Conservation (phyloP, 2,113 vertebrate species). For the Gulo gulo region DNA sequence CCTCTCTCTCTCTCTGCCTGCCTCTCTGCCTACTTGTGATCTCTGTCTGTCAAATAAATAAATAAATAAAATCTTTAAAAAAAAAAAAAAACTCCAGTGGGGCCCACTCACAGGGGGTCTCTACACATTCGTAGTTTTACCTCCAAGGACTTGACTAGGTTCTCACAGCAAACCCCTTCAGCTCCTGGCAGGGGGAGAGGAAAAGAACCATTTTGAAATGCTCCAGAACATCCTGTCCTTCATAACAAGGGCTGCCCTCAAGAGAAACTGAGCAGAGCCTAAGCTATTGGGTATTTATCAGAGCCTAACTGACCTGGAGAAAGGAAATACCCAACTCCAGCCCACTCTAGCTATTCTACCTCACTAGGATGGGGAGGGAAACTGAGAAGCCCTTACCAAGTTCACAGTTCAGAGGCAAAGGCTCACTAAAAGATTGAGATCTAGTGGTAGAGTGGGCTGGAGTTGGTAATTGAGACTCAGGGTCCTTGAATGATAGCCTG, state of each 20-base stretch:
- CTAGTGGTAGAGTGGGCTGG: not conserved
- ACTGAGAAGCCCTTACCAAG: not conserved
- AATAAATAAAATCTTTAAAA: no score
- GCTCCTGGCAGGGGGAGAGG: not conserved
- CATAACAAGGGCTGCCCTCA: not conserved
- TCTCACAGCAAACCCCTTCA: not conserved
- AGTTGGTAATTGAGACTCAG: not conserved
- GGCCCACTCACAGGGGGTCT: no score
- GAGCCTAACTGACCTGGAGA: not conserved
- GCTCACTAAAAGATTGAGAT: not conserved
- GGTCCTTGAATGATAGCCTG: not conserved
- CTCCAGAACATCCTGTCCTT: not conserved
- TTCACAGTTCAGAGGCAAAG: not conserved
- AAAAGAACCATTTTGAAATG: not conserved
- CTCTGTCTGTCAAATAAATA: no score
- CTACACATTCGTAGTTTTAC: not conserved
- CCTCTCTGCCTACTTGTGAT: no score
- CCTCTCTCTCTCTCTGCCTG: no score
- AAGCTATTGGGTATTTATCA: not conserved
- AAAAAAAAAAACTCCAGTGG: not conserved
- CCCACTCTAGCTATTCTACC: not conserved
- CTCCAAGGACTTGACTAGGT: not conserved
- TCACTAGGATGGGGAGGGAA: not conserved
- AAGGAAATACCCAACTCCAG: not conserved
- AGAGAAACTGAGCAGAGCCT: not conserved